Base-by-base conservation (phyloP, 2,888 invertebrate genomes). In the Luffia ferchaultella region DNA sequence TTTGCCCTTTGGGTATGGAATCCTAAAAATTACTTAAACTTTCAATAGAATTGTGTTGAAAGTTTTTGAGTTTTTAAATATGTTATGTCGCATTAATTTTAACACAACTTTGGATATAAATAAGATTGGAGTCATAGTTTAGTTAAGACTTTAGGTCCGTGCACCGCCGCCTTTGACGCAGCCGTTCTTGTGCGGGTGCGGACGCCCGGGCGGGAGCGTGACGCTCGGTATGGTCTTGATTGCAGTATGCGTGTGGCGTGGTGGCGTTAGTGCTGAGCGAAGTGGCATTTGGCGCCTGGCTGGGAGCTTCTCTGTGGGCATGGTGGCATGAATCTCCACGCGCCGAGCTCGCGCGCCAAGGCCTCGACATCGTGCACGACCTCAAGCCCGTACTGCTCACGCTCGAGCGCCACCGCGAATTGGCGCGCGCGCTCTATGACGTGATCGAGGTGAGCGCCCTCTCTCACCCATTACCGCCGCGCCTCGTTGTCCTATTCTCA, bases 211-310 rank as follows among this genome's bases (percentile, higher is more conserved):
- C 30, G 30, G 30, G 12, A 12, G 5, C 30, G 12, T 7, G 30
- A 30, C 12, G 30, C 3, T 12, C 30, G 3, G 3, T 30, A 18
- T 20, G n/a, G 30, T 50, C 19, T 16, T 50, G 46, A 43, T 20
- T 57, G 30, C 67, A 74, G 69, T 82, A 82, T 66, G 65, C 65
- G 49, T 67, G 53, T 47, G 82, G 80, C 56, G 78, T 83, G 65
- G 67, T 57, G 57, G 68, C 68, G 61, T 68, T 82, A 63, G 78
- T 70, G 57, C 58, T 64, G 54, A 73, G 73, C 63, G 80, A 82
- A 68, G 64, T 80, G 62, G 72, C 70, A 57, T 82, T 76, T 71
- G 80, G 73, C 60, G 77, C 76, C 59, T 82, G 82, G 82, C 74
- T 82, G 79, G 73, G 64, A 56, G 68, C 70, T 45, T 77, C 80